Evolutionary conservation across 2,113 vertebrate species (phyloP).

Genomic region (Psammodynastes pulverulentus): DNA sequence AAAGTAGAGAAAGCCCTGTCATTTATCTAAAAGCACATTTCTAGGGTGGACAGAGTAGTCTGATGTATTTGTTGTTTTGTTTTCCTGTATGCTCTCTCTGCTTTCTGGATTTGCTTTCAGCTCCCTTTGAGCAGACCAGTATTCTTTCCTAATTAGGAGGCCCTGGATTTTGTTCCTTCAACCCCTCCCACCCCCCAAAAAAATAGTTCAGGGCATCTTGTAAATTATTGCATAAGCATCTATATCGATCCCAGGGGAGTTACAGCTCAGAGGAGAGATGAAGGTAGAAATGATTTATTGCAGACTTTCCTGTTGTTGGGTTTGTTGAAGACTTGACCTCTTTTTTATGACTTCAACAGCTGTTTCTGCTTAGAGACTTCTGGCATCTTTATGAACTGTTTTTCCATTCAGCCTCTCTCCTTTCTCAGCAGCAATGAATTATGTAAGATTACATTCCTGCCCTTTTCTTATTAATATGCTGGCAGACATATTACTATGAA

Average conservation of each 20-base stretch:
- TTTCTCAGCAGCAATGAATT: slow-evolving; percentile 74
- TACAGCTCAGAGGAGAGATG: slow-evolving; percentile 42
- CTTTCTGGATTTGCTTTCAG: slow-evolving; percentile 46
- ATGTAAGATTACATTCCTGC: slow-evolving; percentile 65
- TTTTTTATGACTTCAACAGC: slow-evolving; percentile 74
- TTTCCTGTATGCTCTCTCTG: not conserved
- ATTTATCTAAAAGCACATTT: slow-evolving; percentile 54
- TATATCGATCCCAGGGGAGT: slow-evolving; percentile 55
- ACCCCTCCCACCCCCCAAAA: slow-evolving; percentile 42
- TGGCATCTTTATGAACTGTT: slow-evolving; percentile 82
- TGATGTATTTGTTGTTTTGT: slow-evolving; percentile 21
- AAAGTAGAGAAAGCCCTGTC: slow-evolving; percentile 36
- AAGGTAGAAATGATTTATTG: slow-evolving; percentile 67
- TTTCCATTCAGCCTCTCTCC: slow-evolving; percentile 75
- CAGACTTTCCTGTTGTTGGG: slow-evolving; percentile 74
- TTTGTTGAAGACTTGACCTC: slow-evolving; percentile 69
- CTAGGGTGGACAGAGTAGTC: slow-evolving; percentile 38
- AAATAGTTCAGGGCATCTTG: slow-evolving; percentile 58
- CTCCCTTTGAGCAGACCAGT: slow-evolving; percentile 43
- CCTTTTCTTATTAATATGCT: slow-evolving; percentile 60
- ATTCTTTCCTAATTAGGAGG: slow-evolving; percentile 23
- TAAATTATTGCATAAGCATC: slow-evolving; percentile 61
- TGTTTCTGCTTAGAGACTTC: slow-evolving; percentile 79
- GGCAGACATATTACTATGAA: slow-evolving; percentile 38
- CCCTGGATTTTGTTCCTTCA: slow-evolving; percentile 34